These are phyloP conservation scores for Macrophya annulata DNA, from an alignment of 2,888 invertebrate species.

Conservation along the genomic window DNA sequence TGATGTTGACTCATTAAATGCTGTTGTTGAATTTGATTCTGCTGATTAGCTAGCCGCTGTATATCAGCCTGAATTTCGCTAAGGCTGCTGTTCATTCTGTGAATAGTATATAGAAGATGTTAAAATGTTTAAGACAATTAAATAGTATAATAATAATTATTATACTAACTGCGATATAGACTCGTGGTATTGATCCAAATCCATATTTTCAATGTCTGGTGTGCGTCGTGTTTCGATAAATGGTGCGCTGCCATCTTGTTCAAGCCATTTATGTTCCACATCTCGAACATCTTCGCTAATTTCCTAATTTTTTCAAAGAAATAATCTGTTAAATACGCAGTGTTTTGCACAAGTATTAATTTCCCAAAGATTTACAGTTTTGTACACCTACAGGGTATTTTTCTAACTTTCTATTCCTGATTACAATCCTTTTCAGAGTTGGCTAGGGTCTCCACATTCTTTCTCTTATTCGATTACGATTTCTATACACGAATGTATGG, in stretches of 20 bases:
- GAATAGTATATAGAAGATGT: constrained; percentile 63
- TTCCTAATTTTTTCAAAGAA: constrained; percentile 79
- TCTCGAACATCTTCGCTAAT: constrained; percentile 82
- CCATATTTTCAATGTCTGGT: constrained; percentile 90
- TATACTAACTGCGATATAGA: constrained; percentile 89
- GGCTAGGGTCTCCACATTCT: constrained; percentile 37
- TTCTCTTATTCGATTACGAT: constrained; percentile 39
- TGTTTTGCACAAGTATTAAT: not conserved
- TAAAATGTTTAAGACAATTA: constrained; percentile 53
- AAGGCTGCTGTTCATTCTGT: constrained; percentile 95
- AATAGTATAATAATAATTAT: constrained; percentile 24
- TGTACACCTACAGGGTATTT: constrained; percentile 37
- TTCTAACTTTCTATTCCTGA: not conserved
- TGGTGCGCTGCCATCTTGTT: constrained; percentile 81
- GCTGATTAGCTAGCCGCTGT: constrained; percentile 92
- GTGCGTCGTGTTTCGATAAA: constrained; percentile 86
- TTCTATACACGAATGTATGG: not conserved
- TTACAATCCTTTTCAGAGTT: not conserved
- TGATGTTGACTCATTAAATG: constrained; percentile 82
- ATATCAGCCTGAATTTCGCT: constrained; percentile 97
- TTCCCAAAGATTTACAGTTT: not conserved
- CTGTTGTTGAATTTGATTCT: constrained; percentile 87
- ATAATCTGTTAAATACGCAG: not conserved
- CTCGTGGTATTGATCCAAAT: constrained; percentile 91
- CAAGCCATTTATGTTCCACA: constrained; percentile 86